Percentiles rank a stretch among this genome's conserved stretches.
Conservation (phyloP, 2,888 invertebrate genomes). For the Eledona agricola region DNA sequence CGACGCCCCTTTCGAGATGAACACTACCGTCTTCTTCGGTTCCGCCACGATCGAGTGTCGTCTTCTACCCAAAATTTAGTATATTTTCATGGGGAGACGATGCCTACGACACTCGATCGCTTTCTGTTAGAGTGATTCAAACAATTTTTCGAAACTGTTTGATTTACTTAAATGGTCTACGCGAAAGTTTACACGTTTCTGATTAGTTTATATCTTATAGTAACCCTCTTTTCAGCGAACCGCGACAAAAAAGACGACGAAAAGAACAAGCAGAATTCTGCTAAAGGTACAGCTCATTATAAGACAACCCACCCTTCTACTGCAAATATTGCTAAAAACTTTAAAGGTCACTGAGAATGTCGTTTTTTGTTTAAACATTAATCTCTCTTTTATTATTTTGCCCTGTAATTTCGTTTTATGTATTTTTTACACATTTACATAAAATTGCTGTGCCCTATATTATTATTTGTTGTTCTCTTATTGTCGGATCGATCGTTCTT, state of each 20-base stretch:
- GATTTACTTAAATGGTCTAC: too few species aligned
- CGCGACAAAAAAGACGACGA: constrained; percentile 60
- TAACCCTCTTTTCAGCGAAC: constrained; percentile 57
- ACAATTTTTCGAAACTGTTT: too few species aligned
- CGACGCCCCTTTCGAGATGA: too few species aligned
- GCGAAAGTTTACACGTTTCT: too few species aligned
- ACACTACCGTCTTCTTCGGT: not conserved
- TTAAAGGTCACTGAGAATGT: constrained; percentile 48
- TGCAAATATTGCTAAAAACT: constrained; percentile 46
- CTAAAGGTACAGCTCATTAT: constrained; percentile 58
- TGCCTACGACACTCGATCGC: constrained; percentile 1
- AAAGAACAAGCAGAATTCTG: constrained; percentile 58
- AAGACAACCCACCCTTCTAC: constrained; percentile 52
- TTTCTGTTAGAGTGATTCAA: too few species aligned
- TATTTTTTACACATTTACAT: constrained; percentile 41
- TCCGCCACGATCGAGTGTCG: constrained; percentile 1
- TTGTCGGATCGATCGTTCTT: constrained; percentile 5
- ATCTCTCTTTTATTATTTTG: constrained; percentile 25
- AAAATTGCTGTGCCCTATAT: constrained; percentile 44
- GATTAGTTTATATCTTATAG: constrained; percentile 33
- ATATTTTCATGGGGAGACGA: not conserved
- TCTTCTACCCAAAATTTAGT: not conserved
- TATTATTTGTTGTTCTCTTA: constrained; percentile 38
- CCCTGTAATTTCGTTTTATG: constrained; percentile 37
- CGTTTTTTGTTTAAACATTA: constrained; percentile 37